Base-by-base conservation (phyloP, 2,113 vertebrate species). In the Actinemys pallida region DNA sequence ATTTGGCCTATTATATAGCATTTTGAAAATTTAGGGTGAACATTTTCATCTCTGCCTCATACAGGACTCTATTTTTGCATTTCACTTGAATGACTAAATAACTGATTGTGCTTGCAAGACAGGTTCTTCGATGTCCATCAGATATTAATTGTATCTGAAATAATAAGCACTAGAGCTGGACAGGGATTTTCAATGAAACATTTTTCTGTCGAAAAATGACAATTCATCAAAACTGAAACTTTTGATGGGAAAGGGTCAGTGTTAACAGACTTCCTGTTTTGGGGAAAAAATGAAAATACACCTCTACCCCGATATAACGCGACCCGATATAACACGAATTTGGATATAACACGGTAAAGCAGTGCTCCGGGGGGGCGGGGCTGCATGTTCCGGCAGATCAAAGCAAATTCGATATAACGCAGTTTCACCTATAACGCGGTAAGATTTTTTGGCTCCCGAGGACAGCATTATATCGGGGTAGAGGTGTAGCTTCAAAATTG, bases 61-160 rank as follows among this genome's bases (percentile, higher is more conserved):
- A 93, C 83, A 91, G 88, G 27, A 25, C 87, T 11, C 22, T 88
- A 3, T 81, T 86, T 35, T 72, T 65, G 49, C 53, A 88, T 93
- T 93, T 94, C 39, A 76, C 50, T 92, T 90, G 25, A 22, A 88
- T 91, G 39, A 83, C 72, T 90, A 81, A 84, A 27, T 81, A 92
- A 81, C 72, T 72, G 56, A 91, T 93, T 57, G 13, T 91, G 29
- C 22, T 86, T 88, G 47, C 53, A 95, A 96, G 89, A 13, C 8
- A 94, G 31, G 85, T 53, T 50, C 50, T 13, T 96, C 27, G 76
- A 87, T 0, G 10, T 93, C 19, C 88, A 87, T 53, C 53, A 85
- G 27, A 56, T 92, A 92, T 89, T 91, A 90, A 78, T 90, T 84
- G 35, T 49, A 42, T 10, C 5, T 81, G 69, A 83, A 90, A 90